A percentile compares a stretch with the other conserved stretches of the same genome.
These are phyloP conservation scores for Folsomia candida DNA, from an alignment of 2,888 invertebrate species.

Conservation along the genomic window DNA sequence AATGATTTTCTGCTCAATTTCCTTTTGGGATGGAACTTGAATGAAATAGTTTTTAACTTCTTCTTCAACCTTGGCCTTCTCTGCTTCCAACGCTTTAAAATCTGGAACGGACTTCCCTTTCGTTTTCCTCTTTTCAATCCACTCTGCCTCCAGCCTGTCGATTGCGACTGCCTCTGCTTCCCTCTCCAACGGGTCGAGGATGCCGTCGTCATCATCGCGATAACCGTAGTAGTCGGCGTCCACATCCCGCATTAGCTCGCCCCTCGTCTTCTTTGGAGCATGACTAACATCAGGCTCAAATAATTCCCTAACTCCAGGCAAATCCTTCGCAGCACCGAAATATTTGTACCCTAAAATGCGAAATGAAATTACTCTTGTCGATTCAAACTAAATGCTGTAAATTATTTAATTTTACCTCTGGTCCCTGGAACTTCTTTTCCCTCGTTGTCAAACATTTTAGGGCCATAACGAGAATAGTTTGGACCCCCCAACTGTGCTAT, in stretches of 20 bases:
- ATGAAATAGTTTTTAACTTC: constrained; percentile 70
- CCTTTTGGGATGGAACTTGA: constrained; percentile 89
- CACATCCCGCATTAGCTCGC: constrained; percentile 95
- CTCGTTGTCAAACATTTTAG: constrained; percentile 88
- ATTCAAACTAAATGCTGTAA: neutral
- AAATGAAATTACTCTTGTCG: no score
- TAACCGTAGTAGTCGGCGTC: constrained; percentile 99
- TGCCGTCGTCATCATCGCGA: constrained; percentile 96
- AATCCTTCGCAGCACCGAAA: constrained; percentile 71
- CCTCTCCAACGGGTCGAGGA: constrained; percentile 82
- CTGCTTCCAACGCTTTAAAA: constrained; percentile 48
- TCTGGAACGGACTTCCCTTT: constrained; percentile 59
- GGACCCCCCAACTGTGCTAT: constrained; percentile 93
- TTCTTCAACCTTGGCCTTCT: constrained; percentile 53
- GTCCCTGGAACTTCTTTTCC: constrained; percentile 97
- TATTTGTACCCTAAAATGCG: constrained; percentile 90
- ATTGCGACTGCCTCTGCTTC: constrained; percentile 71
- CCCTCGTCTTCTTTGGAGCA: constrained; percentile 84
- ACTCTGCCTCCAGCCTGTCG: constrained; percentile 54
- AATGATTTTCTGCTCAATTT: constrained; percentile 88
- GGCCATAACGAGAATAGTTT: constrained; percentile 86
- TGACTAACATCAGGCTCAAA: constrained; percentile 95
- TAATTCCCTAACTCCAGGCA: constrained; percentile 80
- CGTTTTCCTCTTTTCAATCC: constrained; percentile 58
- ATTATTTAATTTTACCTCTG: constrained; percentile 55